Evolutionary conservation across 2,113 vertebrate genomes (phyloP), one percentile per base, ranked within the genome.

Genomic region (Menidia beryllina): DNA sequence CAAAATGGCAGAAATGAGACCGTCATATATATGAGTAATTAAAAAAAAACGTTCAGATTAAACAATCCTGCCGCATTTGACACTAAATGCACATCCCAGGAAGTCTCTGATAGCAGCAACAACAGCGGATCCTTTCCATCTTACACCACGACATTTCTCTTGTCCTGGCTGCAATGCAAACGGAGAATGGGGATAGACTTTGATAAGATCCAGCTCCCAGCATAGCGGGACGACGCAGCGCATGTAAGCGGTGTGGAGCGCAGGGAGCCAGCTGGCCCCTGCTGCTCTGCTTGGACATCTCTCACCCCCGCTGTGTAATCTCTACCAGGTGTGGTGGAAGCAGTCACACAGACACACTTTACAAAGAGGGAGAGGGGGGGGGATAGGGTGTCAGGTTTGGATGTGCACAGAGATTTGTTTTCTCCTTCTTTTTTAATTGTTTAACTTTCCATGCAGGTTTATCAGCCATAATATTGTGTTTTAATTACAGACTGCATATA

Each of bases 241-340:
- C 68, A 69, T 56, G 30, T 25, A 62, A 45, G 19, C 11, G 27
- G 26, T 45, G n/a, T 19, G 39, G 55, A 65, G 59, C 17, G 8
- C 50, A 24, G 50, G 1, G 34, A 74, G 69, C 69, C 79, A 49
- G 65, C 65, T 63, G 67, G 63, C 52, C 56, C 53, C 72, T 25
- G 65, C 72, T 20, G 64, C 34, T 65, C 47, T 56, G 77, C 66
- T 51, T 64, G 74, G 77, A 83, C 59, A 30, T 60, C 63, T 45
- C 68, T 56, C 57, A 47, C 75, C 64, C 77, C 79, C 54, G 75
- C 62, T n/a, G 69, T 26, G 55, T 81, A 77, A 85, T 85, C 72
- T 81, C 58, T 69, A 62, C 54, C 82, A 86, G 70, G 79, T 83
- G 67, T 54, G 39, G 59, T 26, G 34, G 69, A 56, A 52, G 39